phyloP scores from a whole-genome alignment of 1,140 invertebrate genomes.

The Campoletis sonorensis region DNA sequence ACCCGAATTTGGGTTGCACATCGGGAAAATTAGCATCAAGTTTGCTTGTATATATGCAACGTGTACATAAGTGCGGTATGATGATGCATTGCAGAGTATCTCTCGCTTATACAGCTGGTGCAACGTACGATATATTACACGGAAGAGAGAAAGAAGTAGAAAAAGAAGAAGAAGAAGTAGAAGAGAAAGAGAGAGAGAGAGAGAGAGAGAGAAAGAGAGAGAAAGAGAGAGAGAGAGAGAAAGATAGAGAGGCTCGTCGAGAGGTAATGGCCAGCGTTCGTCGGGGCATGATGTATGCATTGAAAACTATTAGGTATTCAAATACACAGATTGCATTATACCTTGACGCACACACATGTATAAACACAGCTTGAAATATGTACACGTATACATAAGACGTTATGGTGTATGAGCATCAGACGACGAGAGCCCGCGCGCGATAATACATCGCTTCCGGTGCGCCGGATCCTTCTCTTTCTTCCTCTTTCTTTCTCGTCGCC shows the following conservation, averaged over 20 bases:
- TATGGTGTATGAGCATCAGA: constrained; percentile 37
- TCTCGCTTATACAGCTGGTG: constrained; percentile 40
- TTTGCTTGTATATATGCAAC: constrained; percentile 10
- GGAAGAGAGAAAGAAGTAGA: constrained; percentile 34
- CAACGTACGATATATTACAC: constrained; percentile 24
- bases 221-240: constrained; percentile 58
- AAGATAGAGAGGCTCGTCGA: constrained; percentile 50
- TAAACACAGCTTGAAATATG: background rate
- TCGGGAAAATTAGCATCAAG: constrained; percentile 64
- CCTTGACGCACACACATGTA: constrained; percentile 22
- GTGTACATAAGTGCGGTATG: background rate
- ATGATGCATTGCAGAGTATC: constrained; percentile 20
- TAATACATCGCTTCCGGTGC: constrained; percentile 45
- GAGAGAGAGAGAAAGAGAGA: background rate
- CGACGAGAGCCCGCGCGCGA: constrained; percentile 43
- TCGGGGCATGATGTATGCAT: constrained; percentile 71
- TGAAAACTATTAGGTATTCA: constrained; percentile 73
- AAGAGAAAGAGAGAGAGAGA: no score
- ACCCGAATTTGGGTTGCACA: constrained; percentile 10
- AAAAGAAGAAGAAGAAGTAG: constrained; percentile 57
- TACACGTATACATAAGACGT: background rate
- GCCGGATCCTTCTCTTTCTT: constrained; percentile 11
- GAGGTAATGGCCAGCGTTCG: constrained; percentile 63
- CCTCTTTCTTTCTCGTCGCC: constrained; percentile 21
- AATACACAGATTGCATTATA: constrained; percentile 71